These are phyloP conservation scores for Dermolepida albohirtum DNA, from an alignment of 2,888 invertebrate genomes.

Conservation along the genomic window DNA sequence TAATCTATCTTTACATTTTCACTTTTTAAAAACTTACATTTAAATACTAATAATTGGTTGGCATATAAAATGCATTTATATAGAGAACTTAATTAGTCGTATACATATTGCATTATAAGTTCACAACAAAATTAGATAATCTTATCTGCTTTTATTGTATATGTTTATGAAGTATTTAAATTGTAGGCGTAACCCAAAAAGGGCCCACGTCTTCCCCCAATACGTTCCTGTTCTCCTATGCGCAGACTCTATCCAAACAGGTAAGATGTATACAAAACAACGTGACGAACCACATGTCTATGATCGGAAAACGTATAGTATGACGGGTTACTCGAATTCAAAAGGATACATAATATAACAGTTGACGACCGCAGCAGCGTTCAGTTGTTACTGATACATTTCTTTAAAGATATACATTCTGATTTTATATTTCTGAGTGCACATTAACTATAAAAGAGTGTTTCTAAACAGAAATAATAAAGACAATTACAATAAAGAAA, in stretches of 20 bases:
- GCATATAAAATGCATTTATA: too few species aligned
- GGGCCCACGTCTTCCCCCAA: neutral
- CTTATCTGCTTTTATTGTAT: conserved; percentile 5
- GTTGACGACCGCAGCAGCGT: conserved; percentile 8
- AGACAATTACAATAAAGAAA: neutral
- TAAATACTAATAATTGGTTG: too few species aligned
- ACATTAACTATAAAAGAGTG: conserved; percentile 6
- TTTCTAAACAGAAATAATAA: neutral
- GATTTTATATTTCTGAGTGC: neutral
- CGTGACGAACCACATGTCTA: conserved; percentile 42
- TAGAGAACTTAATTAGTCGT: neutral
- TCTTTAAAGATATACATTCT: neutral
- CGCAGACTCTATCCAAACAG: conserved; percentile 34
- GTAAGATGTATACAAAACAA: conserved; percentile 43
- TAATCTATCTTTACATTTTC: too few species aligned
- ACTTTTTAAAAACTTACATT: too few species aligned
- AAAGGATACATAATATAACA: conserved; percentile 12
- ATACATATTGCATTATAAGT: conserved; percentile 8
- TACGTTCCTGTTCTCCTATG: conserved; percentile 16
- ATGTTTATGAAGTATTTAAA: neutral
- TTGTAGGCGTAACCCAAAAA: neutral
- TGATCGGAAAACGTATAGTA: conserved; percentile 26
- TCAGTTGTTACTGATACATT: neutral
- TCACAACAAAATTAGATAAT: conserved; percentile 23
- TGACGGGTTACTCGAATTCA: conserved; percentile 12